These are phyloP conservation scores for Phymastichus coffea DNA, from an alignment of 1,140 invertebrate genomes.

Conservation along the genomic window DNA sequence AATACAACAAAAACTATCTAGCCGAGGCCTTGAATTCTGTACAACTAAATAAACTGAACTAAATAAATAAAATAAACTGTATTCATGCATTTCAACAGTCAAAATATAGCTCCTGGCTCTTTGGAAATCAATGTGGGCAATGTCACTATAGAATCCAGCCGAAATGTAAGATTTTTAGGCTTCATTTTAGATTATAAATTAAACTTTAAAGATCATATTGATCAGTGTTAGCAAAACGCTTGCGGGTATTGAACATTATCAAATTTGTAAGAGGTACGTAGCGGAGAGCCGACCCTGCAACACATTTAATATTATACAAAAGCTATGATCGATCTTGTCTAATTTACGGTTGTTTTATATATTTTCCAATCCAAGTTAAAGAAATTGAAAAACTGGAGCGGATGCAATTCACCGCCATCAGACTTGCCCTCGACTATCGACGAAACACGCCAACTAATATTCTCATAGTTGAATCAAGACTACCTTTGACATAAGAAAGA, in stretches of 20 bases:
- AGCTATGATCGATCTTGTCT: constrained; percentile 7
- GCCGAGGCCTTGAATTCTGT: too few relatives aligned
- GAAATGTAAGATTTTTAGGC: constrained; percentile 8
- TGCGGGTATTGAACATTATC: constrained; percentile 1
- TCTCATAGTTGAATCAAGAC: constrained; percentile 2
- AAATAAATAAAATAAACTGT: neutral
- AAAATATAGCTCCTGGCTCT: neutral
- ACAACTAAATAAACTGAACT: neutral
- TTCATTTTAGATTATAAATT: constrained; percentile 21
- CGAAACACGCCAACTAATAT: constrained; percentile 4
- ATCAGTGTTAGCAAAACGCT: neutral
- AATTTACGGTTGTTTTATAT: constrained; percentile 14
- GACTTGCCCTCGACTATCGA: constrained; percentile 3
- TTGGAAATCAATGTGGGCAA: constrained; percentile 6
- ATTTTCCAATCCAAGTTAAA: constrained; percentile 2
- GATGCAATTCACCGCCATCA: constrained; percentile 1
- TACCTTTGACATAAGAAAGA: neutral
- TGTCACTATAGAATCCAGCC: constrained; percentile 3
- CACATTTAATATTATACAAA: constrained; percentile 2
- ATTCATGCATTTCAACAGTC: constrained; percentile 18
- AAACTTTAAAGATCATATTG: constrained; percentile 3
- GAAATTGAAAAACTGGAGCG: constrained; percentile 1
- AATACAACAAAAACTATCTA: constrained; percentile 5
- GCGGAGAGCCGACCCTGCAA: constrained; percentile 12
- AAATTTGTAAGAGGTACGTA: constrained; percentile 11